Percentiles rank a stretch among this genome's conserved stretches.
Evolutionary conservation across 2,797 vertebrate species (phyloP).

Genomic region (Eulemur rubriventer): DNA sequence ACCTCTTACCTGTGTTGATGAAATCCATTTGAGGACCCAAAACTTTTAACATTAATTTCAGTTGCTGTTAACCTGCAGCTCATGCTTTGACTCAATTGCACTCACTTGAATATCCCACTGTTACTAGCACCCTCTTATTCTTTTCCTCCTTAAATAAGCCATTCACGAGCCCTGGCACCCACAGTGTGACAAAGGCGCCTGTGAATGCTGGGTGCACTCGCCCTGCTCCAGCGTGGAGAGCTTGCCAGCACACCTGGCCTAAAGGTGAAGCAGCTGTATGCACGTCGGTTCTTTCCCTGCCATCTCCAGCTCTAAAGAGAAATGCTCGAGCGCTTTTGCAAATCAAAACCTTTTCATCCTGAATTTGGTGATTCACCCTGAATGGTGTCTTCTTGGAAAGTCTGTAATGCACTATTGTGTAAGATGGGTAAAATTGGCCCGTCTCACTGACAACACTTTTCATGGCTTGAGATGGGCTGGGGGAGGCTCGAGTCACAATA

Average conservation of each 20-base stretch:
- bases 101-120: background rate
- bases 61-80: background rate
- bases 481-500: conserved; percentile 5
- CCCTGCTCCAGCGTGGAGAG: background rate
- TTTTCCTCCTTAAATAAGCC: conserved; percentile 17
- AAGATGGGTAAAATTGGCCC: conserved; percentile 70
- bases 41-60: conserved; percentile 22
- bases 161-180: background rate
- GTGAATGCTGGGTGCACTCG: background rate
- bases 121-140: background rate
- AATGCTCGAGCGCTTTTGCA: conserved; percentile 61
- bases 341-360: conserved; percentile 73
- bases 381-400: conserved; percentile 73
- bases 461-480: conserved; percentile 27
- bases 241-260: conserved; percentile 50
- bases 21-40: background rate
- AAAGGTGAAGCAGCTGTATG: conserved; percentile 40
- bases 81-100: background rate
- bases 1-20: background rate
- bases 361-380: conserved; percentile 74
- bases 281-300: conserved; percentile 33
- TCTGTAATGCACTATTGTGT: conserved; percentile 69
- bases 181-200: conserved; percentile 1
- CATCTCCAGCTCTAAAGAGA: conserved; percentile 59
- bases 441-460: conserved; percentile 63